Evolutionary conservation across 1,140 invertebrate genomes (phyloP).

Genomic region (Orchesella cincta): DNA sequence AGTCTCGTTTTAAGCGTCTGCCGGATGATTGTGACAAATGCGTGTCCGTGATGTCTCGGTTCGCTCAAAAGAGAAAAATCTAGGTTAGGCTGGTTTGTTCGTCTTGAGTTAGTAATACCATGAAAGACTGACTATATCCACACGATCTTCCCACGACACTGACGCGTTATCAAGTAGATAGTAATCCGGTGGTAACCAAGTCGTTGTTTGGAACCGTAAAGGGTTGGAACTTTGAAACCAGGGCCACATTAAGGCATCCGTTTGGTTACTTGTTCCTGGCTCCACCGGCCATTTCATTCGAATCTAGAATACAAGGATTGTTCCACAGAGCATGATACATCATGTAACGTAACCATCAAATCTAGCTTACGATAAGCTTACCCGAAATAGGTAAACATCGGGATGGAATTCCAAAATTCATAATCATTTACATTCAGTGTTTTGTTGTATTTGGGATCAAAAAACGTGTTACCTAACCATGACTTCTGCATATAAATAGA

Average conservation of each 20-base stretch:
- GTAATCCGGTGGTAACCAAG: conserved; percentile 15
- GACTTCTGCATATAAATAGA: conserved; percentile 71
- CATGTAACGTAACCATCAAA: neutral
- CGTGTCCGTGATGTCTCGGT: conserved; percentile 66
- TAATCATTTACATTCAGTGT: conserved; percentile 56
- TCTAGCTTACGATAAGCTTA: conserved; percentile 51
- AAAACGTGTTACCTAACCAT: conserved; percentile 71
- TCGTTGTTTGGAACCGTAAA: conserved; percentile 55
- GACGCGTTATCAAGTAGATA: conserved; percentile 60
- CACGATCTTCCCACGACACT: conserved; percentile 60
- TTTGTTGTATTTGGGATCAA: conserved; percentile 60
- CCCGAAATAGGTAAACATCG: conserved; percentile 63
- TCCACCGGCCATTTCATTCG: conserved; percentile 59
- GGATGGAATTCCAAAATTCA: conserved; percentile 60
- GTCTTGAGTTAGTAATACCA: conserved; percentile 69
- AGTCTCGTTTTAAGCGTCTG: conserved; percentile 60
- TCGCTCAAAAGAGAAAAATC: conserved; percentile 73
- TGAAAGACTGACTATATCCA: conserved; percentile 65
- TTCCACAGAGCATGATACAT: neutral
- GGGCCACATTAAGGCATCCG: conserved; percentile 65
- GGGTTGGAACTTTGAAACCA: conserved; percentile 56
- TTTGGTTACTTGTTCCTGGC: conserved; percentile 60
- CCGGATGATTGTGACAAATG: conserved; percentile 56
- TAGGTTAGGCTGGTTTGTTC: conserved; percentile 63
- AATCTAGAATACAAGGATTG: conserved; percentile 59